Base-by-base conservation (phyloP, 2,888 invertebrate genomes). In the Tetranychus piercei region DNA sequence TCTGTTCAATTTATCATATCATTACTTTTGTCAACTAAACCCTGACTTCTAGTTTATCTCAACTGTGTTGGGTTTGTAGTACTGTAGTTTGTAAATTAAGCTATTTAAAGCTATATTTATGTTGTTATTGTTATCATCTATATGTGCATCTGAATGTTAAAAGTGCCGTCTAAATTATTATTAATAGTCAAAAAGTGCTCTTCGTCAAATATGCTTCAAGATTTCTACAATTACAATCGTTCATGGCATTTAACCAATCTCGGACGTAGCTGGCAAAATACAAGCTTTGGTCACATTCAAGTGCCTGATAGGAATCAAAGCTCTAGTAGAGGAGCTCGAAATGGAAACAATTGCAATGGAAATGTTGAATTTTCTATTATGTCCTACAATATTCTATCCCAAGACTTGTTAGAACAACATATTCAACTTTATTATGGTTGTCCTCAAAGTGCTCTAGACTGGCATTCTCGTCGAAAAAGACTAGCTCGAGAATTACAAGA, bases 351-450 rank as follows among this genome's bases (percentile, higher is more conserved):
- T 34, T 34, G 2, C 55, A 55, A 55, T 55, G 55, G 55, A 55
- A 9, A 43, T 22, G 1, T 22, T 23, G 80, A 81, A 73, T 88
- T 92, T 79, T 88, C 86, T 77, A 82, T 94, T 44, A 84, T 93
- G 81, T 90, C 90, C 0, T 95, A 93, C 82, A 95, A 96, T 82
- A 88, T 95, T 44, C 83, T 95, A 75, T 89, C 94, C 0, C 94
- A 94, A 83, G 87, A 88, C 79, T 84, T 94, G 69, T 81, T 94
- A 74, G 86, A 88, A 78, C 84, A 86, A 77, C 91, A 94, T 76
- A 64, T 44, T 81, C 85, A 89, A 80, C 83, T 95, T 18, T 95
- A 95, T 81, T 83, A 81, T 23, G 80, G 84, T 1, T 88, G 89
- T 79, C 81, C 86, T 55, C 81, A 83, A 7, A 78, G 81, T 0